phyloP scores from a whole-genome alignment of 1,140 invertebrate species.

The silkworm (Bombyx mori) region DNA sequence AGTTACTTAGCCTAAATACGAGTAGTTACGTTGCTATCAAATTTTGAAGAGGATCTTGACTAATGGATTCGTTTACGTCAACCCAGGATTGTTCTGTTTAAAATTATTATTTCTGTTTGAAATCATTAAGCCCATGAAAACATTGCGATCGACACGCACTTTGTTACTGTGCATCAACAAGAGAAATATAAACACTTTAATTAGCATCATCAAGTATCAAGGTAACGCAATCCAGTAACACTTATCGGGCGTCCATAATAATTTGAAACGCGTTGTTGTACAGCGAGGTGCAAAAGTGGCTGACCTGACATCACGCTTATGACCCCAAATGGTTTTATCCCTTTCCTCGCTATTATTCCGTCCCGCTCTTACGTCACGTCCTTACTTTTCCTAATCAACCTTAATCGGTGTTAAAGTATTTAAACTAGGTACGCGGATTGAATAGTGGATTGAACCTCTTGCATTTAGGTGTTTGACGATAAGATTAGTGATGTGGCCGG shows the following conservation, averaged over 20 bases:
- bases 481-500: no score
- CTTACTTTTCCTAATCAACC: constrained; percentile 65
- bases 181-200: constrained; percentile 48
- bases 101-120: no score
- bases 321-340: constrained; percentile 48
- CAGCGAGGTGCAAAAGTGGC: constrained; percentile 70
- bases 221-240: constrained; percentile 58
- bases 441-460: no score
- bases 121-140: no score
- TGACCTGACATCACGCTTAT: constrained; percentile 72
- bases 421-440: no score
- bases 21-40: constrained; percentile 20
- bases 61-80: no score
- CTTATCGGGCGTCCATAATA: constrained; percentile 72
- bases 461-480: no score
- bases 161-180: constrained; percentile 22
- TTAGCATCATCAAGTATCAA: constrained; percentile 66
- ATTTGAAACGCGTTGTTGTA: constrained; percentile 72
- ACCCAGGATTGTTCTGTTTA: no score
- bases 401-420: constrained; percentile 1
- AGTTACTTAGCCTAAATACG: constrained; percentile 37
- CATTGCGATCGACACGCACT: no score
- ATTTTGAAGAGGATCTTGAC: no score
- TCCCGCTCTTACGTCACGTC: constrained; percentile 61
- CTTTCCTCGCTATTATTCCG: constrained; percentile 24